Evolutionary conservation across 2,888 invertebrate species (phyloP).

Genomic region (Ganaspis brasiliensis): DNA sequence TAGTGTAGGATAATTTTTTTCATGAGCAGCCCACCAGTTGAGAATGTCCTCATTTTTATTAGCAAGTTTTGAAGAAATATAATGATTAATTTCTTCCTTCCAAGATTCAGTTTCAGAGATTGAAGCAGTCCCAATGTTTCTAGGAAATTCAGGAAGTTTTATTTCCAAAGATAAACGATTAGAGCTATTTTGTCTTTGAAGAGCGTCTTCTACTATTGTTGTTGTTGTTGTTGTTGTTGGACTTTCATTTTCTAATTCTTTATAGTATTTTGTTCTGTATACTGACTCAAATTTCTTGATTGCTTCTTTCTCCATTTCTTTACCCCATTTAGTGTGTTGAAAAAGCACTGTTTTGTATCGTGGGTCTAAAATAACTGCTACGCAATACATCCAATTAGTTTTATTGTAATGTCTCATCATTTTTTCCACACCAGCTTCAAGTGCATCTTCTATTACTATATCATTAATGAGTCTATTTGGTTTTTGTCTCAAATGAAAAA

Average conservation of each 20-base stretch:
- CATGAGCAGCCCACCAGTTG: constrained; percentile 5
- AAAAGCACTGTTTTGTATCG: background rate
- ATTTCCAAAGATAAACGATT: no score
- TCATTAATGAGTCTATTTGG: no score
- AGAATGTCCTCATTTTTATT: background rate
- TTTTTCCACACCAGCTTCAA: constrained; percentile 40
- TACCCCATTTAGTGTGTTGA: background rate
- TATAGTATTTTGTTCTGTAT: background rate
- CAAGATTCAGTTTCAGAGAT: background rate
- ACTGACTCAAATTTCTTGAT: background rate
- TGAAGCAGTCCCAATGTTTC: background rate
- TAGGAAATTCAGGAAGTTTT: background rate
- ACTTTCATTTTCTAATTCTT: background rate
- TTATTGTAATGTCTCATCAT: constrained; percentile 43
- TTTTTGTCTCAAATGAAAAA: no score
- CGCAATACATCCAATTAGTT: constrained; percentile 2
- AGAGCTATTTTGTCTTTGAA: background rate
- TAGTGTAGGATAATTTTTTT: background rate
- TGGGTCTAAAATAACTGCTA: background rate
- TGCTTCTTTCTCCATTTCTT: background rate
- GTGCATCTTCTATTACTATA: no score
- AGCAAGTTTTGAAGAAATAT: background rate
- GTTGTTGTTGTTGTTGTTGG: no score
- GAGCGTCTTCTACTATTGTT: background rate
- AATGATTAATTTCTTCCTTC: background rate